Percentiles rank a stretch among this genome's conserved stretches.
Evolutionary conservation across 2,113 vertebrate genomes (phyloP).

Genomic region (Crypturellus undulatus): DNA sequence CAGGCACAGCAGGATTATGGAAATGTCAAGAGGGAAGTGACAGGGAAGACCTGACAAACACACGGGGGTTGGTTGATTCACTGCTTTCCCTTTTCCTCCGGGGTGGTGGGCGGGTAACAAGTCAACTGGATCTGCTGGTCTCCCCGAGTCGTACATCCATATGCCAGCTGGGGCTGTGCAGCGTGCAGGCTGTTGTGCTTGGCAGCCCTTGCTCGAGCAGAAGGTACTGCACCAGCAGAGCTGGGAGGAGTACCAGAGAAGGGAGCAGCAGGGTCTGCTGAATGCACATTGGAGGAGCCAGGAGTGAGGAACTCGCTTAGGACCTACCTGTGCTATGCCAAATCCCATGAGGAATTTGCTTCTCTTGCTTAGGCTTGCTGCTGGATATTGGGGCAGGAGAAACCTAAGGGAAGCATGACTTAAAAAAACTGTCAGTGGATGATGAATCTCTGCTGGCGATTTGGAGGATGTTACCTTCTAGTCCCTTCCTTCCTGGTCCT

Average conservation of each 20-base stretch:
- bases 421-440: not conserved
- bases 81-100: not conserved
- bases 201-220: not conserved
- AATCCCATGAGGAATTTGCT: not conserved
- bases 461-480: not conserved
- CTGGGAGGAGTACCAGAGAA: not conserved
- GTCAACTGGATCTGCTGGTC: not conserved
- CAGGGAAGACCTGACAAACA: conserved; percentile 43
- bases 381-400: not conserved
- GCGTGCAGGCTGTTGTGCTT: not conserved
- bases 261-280: not conserved
- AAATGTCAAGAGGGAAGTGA: conserved; percentile 64
- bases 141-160: not conserved
- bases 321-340: not conserved
- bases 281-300: accelerated
- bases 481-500: not conserved
- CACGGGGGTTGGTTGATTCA: conserved; percentile 1
- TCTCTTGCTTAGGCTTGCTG: not conserved
- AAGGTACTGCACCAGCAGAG: not conserved
- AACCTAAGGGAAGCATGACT: not conserved
- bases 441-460: not conserved
- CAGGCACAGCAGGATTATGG: conserved; percentile 62
- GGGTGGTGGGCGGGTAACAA: not conserved
- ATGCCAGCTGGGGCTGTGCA: not conserved
- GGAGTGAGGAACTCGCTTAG: not conserved